Base-by-base conservation (phyloP, 2,888 invertebrate species). In the Epinotia bilunana region DNA sequence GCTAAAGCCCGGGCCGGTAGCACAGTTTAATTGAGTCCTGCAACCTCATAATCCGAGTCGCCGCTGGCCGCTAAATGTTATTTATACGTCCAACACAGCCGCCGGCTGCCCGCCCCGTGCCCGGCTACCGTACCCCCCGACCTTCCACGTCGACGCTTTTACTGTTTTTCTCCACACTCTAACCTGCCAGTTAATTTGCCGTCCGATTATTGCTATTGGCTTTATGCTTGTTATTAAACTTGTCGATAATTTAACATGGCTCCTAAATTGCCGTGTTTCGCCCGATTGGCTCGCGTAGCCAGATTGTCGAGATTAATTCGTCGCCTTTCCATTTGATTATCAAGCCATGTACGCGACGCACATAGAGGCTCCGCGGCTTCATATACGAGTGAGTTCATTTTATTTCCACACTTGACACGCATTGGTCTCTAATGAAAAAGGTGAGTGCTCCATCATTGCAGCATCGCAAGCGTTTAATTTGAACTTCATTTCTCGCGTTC, bases 11-110 rank as follows among this genome's bases (percentile, higher is more conserved):
- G 91, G 89, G 89, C 91, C 91, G 88, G 92, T 89, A 91, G 91
- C 91, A 88, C 90, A 87, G 88, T 93, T 93, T 93, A 93, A 93
- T 93, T 93, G 93, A 93, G 91, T 93, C 91, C 91, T 91, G 88
- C 91, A 91, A 93, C 93, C 93, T 93, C 92, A 93, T 93, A 93
- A 93, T 91, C 91, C 91, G 87, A 79, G 82, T 87, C 87, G 86
- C 88, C 86, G 88, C 87, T 87, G 86, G 90, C 90, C 90, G 89
- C 91, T 90, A 90, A 91, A 91, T 91, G 92, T 92, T 93, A 93
- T 93, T 93, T 93, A 92, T 92, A 91, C 91, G 88, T 46, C 89
- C 88, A 85, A 88, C 88, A 82, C 84, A 87, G 87, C 87, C 84
- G 76, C 77, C 79, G 80, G 80, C 77, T 79, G 79, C 75, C 76